Conservation (phyloP, 2,797 vertebrate genomes). For the Microctenopoma lineatum region DNA sequence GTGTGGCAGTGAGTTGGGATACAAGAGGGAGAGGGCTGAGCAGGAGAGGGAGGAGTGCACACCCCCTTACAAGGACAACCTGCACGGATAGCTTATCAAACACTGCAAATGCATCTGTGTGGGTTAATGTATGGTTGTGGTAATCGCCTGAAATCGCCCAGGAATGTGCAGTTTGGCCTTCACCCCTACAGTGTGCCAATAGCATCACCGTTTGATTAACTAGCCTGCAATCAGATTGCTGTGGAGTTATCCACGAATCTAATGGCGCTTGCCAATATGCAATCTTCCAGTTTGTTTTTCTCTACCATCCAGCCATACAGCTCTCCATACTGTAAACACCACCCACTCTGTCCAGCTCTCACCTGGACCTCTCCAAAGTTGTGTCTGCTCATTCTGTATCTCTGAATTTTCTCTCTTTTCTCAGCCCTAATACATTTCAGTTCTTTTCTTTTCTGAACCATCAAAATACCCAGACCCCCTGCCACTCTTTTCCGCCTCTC, state of each 20-base stretch:
- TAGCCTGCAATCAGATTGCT: constrained; percentile 54
- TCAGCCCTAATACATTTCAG: neutral
- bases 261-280: constrained; percentile 44
- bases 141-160: constrained; percentile 7
- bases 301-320: neutral
- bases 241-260: constrained; percentile 59
- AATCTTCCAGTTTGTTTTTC: constrained; percentile 29
- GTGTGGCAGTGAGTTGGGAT: constrained; percentile 27
- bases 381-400: neutral
- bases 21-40: constrained; percentile 24
- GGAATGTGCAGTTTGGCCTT: constrained; percentile 45
- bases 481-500: neutral
- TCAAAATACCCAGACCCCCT: constrained; percentile 16
- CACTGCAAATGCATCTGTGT: constrained; percentile 12
- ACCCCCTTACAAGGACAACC: constrained; percentile 65
- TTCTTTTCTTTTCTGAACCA: constrained; percentile 9
- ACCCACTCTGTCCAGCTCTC: constrained; percentile 17
- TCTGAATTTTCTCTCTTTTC: neutral
- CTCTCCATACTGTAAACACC: constrained; percentile 31
- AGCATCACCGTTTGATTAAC: constrained; percentile 57
- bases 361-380: constrained; percentile 38
- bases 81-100: constrained; percentile 44
- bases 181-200: constrained; percentile 27
- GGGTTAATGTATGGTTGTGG: neutral
- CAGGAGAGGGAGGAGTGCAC: constrained; percentile 29